phyloP scores from a whole-genome alignment of 2,888 invertebrate genomes.

The Bombylius discolor region DNA sequence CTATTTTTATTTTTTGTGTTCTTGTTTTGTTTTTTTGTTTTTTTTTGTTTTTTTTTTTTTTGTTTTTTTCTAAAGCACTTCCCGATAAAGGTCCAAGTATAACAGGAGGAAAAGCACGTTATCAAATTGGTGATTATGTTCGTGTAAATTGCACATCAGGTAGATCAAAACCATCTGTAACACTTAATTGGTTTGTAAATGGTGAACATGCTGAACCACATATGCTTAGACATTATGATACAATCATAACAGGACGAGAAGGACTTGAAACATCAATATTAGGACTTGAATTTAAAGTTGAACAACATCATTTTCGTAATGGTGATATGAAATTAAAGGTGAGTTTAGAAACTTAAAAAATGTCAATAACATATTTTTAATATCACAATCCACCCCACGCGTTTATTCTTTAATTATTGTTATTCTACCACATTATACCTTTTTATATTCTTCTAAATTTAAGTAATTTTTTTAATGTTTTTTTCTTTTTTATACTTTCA shows the following conservation, averaged over 20 bases:
- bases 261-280: constrained; percentile 53
- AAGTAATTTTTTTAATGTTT: too few species aligned
- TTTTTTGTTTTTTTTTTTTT: background rate
- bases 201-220: constrained; percentile 39
- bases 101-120: constrained; percentile 43
- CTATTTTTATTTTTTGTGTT: too few species aligned
- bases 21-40: too few species aligned
- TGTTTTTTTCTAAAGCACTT: constrained; percentile 33
- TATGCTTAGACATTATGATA: constrained; percentile 39
- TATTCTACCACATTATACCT: too few species aligned
- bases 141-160: constrained; percentile 50
- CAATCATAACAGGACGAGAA: constrained; percentile 42
- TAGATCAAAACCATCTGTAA: constrained; percentile 46
- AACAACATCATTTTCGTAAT: constrained; percentile 52
- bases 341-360: constrained; percentile 4
- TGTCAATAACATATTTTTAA: background rate
- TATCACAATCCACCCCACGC: background rate
- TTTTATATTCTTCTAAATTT: too few species aligned
- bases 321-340: constrained; percentile 63
- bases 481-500: background rate
- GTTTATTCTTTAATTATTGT: too few species aligned
- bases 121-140: constrained; percentile 46
- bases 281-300: constrained; percentile 55
- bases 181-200: constrained; percentile 48
- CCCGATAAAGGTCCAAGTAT: constrained; percentile 49